Evolutionary conservation across 2,888 invertebrate species (phyloP), one percentile per base, ranked within the genome.

Genomic region (Drosophila anceps): DNA sequence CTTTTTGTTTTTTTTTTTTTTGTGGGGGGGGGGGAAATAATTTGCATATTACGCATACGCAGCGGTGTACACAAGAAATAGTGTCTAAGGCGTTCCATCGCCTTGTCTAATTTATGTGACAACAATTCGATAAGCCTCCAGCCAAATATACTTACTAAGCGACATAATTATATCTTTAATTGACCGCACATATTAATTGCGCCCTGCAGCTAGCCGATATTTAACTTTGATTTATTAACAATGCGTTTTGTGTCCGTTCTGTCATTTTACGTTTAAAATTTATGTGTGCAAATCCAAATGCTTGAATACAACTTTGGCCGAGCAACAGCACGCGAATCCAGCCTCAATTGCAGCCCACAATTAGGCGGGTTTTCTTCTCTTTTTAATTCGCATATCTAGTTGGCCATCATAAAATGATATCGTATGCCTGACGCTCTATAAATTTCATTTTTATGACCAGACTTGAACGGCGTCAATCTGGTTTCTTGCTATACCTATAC

Each of bases 41-140:
- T 73, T 69, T 58, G 48, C 41, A 58, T 46, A 74, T 79, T 73
- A 88, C 61, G 84, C 81, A 88, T 85, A 78, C 88, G 83, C 73
- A 67, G 39, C 58, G 69, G 41, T 44, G 53, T 24, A 15, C 66
- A 55, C 48, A 73, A 55, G 53, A 48, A 59, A 48, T 57, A 57
- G 41, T 62, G 51, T 62, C 59, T 48, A 29, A 41, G 27, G 43
- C 58, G 9, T 24, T 53, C 24, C 69, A 62, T 46, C 59, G 44
- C 35, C 15, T 29, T 51, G 67, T 1, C n/a, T 81, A 69, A 84
- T 88, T 84, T 84, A 84, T 86, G 54, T 6, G 53, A 37, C 53
- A 41, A 50, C 73, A 31, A 54, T 68, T 53, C 33, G 63, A 78
- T 66, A 73, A 67, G 84, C 81, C 79, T 44, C 29, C 7, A 64